These are phyloP conservation scores for Eulemur coronatus DNA, from an alignment of 2,797 vertebrate species.

Conservation along the genomic window DNA sequence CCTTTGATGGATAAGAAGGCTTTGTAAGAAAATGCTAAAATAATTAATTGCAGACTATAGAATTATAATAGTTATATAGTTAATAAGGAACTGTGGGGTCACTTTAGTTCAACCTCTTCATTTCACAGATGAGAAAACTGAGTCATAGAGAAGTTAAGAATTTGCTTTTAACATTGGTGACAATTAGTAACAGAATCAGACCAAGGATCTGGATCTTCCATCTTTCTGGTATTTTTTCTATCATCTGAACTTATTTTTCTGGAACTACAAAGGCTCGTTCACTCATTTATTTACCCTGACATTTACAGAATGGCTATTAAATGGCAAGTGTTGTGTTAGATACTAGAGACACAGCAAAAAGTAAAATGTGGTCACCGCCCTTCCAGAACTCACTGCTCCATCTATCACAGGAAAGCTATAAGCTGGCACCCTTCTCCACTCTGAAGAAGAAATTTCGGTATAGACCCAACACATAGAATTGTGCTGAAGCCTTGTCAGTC, in stretches of 20 bases:
- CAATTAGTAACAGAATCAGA: neutral
- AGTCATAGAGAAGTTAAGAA: neutral
- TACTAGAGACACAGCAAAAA: neutral
- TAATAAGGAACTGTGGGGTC: neutral
- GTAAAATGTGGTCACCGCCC: neutral
- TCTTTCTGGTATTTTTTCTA: neutral
- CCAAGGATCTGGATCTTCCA: neutral
- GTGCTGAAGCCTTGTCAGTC: neutral
- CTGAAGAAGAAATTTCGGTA: neutral
- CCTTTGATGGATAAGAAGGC: neutral
- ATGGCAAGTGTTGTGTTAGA: neutral
- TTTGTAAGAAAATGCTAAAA: neutral
- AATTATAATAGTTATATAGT: neutral
- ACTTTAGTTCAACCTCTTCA: neutral
- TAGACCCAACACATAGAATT: neutral
- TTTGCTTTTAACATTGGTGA: neutral
- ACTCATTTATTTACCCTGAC: neutral
- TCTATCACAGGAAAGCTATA: neutral
- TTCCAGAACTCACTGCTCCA: neutral
- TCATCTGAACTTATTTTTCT: neutral
- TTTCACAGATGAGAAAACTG: constrained; percentile 28
- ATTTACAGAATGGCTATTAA: neutral
- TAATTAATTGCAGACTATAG: neutral
- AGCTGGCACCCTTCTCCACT: neutral
- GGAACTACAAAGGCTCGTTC: neutral